Base-by-base conservation (phyloP, 2,113 vertebrate species). In the Cryptotis parvus region DNA sequence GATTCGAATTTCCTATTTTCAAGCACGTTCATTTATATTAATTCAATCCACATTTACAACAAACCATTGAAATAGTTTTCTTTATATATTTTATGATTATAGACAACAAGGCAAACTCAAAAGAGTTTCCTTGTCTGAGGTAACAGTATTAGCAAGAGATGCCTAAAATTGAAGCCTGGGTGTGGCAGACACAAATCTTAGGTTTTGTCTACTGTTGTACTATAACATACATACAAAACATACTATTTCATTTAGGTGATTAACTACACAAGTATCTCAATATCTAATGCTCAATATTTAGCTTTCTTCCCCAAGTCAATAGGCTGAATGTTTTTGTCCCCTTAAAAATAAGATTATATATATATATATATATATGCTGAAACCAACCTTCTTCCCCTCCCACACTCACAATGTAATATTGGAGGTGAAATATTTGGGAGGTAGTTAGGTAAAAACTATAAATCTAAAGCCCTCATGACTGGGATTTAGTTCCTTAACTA, bases 121-220 rank as follows among this genome's bases (percentile, higher is more conserved):
- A 92, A 52, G 27, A 86, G 27, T 82, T 78, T 63, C 16, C 37
- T 66, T 37, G 41, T 37, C 49, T 35, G 73, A 55, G 37, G 52
- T 86, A 70, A 85, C 49, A 94, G 88, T 85, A 85, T 33, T 4
- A 9, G 33, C 2, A 80, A 86, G 76, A 79, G 91, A 92, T 2
- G 58, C 52, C 43, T 52, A 65, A 4, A 83, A n/a, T 18, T 76
- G 68, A 77, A 92, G 92, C n/a, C 24, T n/a, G 66, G 12, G 86
- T 83, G 14, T 29, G 69, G 69, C 20, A 69, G 61, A 70, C 26
- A 77, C 45, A 74, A 87, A 82, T 78, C 55, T 66, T 14, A 87
- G 89, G 45, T 20, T n/a, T 89, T 74, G 22, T 66, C n/a, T 8
- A 77, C 14, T 14, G n/a, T n/a, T n/a, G n/a, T n/a, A n/a, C n/a